Base-by-base conservation (phyloP, 2,113 vertebrate species). In the Setophaga kirtlandii region DNA sequence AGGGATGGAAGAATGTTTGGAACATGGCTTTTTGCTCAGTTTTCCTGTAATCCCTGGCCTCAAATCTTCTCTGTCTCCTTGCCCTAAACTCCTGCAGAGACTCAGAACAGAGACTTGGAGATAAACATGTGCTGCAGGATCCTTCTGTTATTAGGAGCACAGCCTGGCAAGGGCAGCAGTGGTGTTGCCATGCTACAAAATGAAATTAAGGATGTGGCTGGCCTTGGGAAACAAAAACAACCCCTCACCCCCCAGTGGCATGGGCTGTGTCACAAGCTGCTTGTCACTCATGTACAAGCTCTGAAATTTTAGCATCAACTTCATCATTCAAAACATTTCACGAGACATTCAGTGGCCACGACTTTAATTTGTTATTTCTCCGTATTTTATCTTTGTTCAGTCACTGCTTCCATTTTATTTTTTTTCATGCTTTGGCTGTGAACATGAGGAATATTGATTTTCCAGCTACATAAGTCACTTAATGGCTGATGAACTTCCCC, bases 151-250 rank as follows among this genome's bases (percentile, higher is more conserved):
- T 27, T 15, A 53, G 42, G n/a, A 92, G 78, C 88, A 76, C 23
- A 92, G 78, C 60, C 73, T 63, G 62, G 63, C 25, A 11, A 85
- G 82, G 30, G 41, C 58, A 44, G 15, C 47, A 85, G 74, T 19
- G 88, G 30, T 23, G 79, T 93, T 95, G 88, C 90, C 62, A 19
- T 33, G 90, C 89, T 93, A 70, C 86, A 41, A 59, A 87, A 87
- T 77, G 55, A 89, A 92, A 89, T 93, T 87, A 94, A 47, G 75
- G 73, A 67, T 55, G 71, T 68, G 83, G 55, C 86, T 90, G 94
- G 71, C 42, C 55, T 9, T 9, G 68, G 64, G 28, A 17, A 37
- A 14, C 23, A 24, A 15, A 60, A 70, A 8, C 25, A 46, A 69
- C 10, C 41, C 63, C 70, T 9, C 39, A 39, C 4, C 49, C 21